Evolutionary conservation across 2,888 invertebrate species (phyloP).

Genomic region (Hypsopygia costalis): DNA sequence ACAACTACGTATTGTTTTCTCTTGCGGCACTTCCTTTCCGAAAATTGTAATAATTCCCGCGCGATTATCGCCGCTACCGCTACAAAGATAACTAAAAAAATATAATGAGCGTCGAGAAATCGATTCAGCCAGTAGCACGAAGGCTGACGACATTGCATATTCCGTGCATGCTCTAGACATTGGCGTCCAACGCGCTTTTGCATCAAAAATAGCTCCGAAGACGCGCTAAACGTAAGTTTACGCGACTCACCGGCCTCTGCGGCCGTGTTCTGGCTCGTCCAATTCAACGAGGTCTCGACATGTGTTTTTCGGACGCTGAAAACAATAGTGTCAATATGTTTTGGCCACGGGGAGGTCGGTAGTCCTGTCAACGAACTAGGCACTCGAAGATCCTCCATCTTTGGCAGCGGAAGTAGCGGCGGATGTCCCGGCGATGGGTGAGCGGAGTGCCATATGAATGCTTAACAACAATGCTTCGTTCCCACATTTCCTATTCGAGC

Average conservation of each 20-base stretch:
- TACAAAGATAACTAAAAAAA: background rate
- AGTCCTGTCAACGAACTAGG: slow-evolving; percentile 72
- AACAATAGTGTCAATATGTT: slow-evolving; percentile 34
- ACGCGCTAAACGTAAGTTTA: slow-evolving; percentile 71
- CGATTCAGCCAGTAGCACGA: slow-evolving; percentile 42
- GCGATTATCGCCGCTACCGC: too few species aligned
- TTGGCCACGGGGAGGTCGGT: slow-evolving; percentile 36
- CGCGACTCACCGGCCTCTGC: slow-evolving; percentile 59
- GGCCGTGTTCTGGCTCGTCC: slow-evolving; percentile 47
- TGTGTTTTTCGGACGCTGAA: slow-evolving; percentile 12
- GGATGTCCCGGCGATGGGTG: slow-evolving; percentile 79
- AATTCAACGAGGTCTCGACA: slow-evolving; percentile 8
- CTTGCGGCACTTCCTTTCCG: too few species aligned
- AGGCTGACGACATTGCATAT: slow-evolving; percentile 78
- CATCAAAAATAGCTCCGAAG: slow-evolving; percentile 79
- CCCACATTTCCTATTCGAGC: slow-evolving; percentile 74
- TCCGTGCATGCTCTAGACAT: slow-evolving; percentile 79
- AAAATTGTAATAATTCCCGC: too few species aligned
- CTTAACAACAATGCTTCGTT: slow-evolving; percentile 68
- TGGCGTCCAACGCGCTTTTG: slow-evolving; percentile 76
- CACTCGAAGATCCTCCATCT: slow-evolving; percentile 72
- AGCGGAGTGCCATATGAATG: slow-evolving; percentile 73
- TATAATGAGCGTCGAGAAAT: slow-evolving; percentile 1
- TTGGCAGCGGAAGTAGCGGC: slow-evolving; percentile 77
- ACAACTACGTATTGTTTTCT: too few species aligned